phyloP scores from a whole-genome alignment of 2,888 invertebrate genomes.

The Maniola hyperantus region DNA sequence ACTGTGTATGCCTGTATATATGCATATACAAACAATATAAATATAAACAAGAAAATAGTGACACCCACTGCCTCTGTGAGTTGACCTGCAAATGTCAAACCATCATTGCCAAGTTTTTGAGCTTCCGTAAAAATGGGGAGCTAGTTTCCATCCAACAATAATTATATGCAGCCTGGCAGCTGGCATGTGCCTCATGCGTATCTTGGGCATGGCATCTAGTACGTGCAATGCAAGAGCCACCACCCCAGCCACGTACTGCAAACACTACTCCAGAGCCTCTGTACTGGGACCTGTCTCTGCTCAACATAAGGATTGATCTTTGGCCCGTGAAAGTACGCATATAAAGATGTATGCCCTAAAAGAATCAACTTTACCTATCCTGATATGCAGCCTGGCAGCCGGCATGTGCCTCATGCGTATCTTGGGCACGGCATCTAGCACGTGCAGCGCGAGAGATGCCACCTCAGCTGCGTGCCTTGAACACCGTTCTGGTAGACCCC shows the following conservation, averaged over 20 bases:
- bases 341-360: no score
- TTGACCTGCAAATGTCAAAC: no score
- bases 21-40: no score
- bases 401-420: constrained; percentile 87
- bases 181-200: constrained; percentile 86
- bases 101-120: no score
- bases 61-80: no score
- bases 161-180: constrained; percentile 71
- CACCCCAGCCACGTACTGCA: constrained; percentile 89
- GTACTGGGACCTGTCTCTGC: no score
- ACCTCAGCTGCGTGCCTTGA: constrained; percentile 90
- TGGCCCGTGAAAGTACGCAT: no score
- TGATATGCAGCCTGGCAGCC: constrained; percentile 85
- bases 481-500: constrained; percentile 88
- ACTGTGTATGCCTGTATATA: constrained; percentile 74
- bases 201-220: constrained; percentile 86
- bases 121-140: no score
- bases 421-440: constrained; percentile 86
- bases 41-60: no score
- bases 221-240: constrained; percentile 85
- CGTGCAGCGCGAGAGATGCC: constrained; percentile 89
- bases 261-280: constrained; percentile 84
- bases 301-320: no score
- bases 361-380: constrained; percentile 81
- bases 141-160: background rate